Base-by-base conservation (phyloP, 2,888 invertebrate genomes). In the Subacronicta megacephala region DNA sequence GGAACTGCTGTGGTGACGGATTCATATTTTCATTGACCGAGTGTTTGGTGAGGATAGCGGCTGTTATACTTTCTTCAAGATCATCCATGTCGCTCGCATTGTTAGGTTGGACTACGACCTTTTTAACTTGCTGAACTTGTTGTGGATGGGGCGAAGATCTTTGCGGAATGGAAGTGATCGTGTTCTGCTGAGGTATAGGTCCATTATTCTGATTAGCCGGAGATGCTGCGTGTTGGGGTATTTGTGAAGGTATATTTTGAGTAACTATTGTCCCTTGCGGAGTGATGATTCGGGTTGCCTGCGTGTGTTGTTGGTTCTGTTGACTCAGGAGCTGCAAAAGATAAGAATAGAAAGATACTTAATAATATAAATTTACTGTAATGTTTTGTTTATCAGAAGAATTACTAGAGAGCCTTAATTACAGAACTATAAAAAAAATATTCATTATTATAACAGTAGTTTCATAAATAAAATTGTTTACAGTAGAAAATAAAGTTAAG, bases 61-160 rank as follows among this genome's bases (percentile, higher is more conserved):
- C 95, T 7, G 94, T 92, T 58, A 95, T 95, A 66, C 95, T 95
- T 36, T 95, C 94, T 75, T 95, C 95, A 23, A 95, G 84, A 77
- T 95, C 95, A 56, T 94, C 95, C 90, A 94, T 90, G 54, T 94
- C 94, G 51, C 86, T 92, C 0, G 94, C 90, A 59, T 92, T 92
- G 63, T 92, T 93, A 1, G 92, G 90, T 75, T 91, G 92, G 0
- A 92, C 92, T n/a, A 86, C 82, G 13, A 92, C 92, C 78, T 93
- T 90, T 46, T 91, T 92, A 1, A 84, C 81, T 74, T 87, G 87
- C 47, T 72, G 75, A 10, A 71, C 50, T 23, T 77, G 72, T 84
- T 90, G 90, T 41, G 69, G 75, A 43, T 75, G 75, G 18, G 75
- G 75, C 35, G 75, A 77, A 46, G 75, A 70, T 49, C 91, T 77